A percentile compares a stretch with the other conserved stretches of the same genome.
These are phyloP conservation scores for Echinops telfairi DNA, from an alignment of 2,113 vertebrate species.

Conservation along the genomic window DNA sequence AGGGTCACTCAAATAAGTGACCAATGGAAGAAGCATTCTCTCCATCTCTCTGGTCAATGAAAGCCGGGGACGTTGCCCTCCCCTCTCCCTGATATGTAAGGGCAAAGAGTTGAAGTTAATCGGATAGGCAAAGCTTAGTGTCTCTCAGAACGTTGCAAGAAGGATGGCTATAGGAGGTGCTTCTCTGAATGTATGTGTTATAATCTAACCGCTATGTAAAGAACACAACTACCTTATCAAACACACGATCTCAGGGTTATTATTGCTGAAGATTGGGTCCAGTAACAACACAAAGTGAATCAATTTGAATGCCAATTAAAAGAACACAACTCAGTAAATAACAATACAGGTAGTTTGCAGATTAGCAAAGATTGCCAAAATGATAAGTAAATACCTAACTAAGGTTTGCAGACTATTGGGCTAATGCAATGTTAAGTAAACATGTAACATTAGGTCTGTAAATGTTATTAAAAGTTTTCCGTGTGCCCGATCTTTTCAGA, in stretches of 20 bases:
- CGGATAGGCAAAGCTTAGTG: not conserved
- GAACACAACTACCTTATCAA: slow-evolving; percentile 56
- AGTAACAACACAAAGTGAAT: slow-evolving; percentile 46
- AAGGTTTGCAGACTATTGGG: slow-evolving; percentile 14
- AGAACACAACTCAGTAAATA: slow-evolving; percentile 63
- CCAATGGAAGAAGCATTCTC: not conserved
- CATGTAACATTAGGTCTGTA: slow-evolving; percentile 53
- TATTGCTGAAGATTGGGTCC: slow-evolving; percentile 27
- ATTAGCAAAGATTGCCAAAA: slow-evolving; percentile 52
- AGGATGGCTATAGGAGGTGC: slow-evolving; percentile 5
- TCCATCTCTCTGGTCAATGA: not conserved
- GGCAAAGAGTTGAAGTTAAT: not conserved
- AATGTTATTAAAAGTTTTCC: slow-evolving; percentile 50
- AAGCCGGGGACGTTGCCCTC: not conserved
- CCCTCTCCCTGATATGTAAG: not conserved
- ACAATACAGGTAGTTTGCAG: slow-evolving; percentile 47
- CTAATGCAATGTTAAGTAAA: slow-evolving; percentile 70
- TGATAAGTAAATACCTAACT: slow-evolving; percentile 18
- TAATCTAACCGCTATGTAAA: slow-evolving; percentile 47
- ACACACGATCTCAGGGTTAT: slow-evolving; percentile 35
- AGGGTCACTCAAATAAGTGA: not conserved
- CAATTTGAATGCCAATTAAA: slow-evolving; percentile 60
- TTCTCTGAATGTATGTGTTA: slow-evolving; percentile 1
- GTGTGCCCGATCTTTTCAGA: slow-evolving; percentile 61
- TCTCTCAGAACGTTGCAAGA: slow-evolving; percentile 14